A percentile compares a stretch with the other conserved stretches of the same genome.
phyloP scores from a whole-genome alignment of 2,888 invertebrate genomes.

The Amiota mariae region DNA sequence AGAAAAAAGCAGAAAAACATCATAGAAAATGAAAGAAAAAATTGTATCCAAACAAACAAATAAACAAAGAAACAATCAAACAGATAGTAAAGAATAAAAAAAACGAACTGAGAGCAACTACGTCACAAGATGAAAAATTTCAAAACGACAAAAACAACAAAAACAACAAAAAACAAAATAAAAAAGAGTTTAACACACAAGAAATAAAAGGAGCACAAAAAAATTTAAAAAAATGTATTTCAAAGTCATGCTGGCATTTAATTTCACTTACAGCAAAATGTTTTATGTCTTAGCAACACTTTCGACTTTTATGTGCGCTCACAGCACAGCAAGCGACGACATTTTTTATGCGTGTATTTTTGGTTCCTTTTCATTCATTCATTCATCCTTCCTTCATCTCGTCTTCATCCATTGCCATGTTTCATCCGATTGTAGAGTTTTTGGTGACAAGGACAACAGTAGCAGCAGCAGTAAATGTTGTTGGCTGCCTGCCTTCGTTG shows the following conservation, averaged over 20 bases:
- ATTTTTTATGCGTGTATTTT: constrained; percentile 7
- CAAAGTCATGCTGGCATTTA: constrained; percentile 66
- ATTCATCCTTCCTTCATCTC: neutral
- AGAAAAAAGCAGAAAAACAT: neutral
- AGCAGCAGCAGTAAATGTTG: constrained; percentile 22
- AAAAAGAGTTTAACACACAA: neutral
- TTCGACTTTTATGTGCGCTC: constrained; percentile 40
- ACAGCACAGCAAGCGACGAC: constrained; percentile 14
- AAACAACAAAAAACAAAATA: constrained; percentile 8
- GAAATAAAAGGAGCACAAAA: neutral
- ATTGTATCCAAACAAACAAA: too few relatives aligned
- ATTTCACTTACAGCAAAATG: constrained; percentile 64
- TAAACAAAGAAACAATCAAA: too few relatives aligned
- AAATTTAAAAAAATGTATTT: constrained; percentile 49
- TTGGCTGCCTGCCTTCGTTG: constrained; percentile 58
- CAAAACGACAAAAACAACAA: constrained; percentile 15
- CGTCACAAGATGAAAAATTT: neutral
- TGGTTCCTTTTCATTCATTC: neutral
- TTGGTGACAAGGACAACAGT: neutral
- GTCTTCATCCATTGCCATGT: neutral
- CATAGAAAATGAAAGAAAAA: constrained; percentile 2
- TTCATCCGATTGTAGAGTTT: neutral
- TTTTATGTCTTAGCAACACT: constrained; percentile 67
- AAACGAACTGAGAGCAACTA: neutral
- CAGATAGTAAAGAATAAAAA: too few relatives aligned